Evolutionary conservation across 2,888 invertebrate genomes (phyloP).

Genomic region (Rotaria sp.): DNA sequence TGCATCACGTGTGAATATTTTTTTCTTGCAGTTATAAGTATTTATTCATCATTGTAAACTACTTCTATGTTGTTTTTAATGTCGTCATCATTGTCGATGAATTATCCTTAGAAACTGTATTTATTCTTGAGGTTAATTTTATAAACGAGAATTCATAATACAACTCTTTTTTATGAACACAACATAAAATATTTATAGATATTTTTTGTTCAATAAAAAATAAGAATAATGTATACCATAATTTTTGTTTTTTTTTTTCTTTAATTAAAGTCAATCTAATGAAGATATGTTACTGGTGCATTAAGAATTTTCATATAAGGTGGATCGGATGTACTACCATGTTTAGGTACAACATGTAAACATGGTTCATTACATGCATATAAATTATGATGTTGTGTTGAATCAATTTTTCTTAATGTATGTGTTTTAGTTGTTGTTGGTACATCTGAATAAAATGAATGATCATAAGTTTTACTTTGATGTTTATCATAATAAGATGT

Average conservation of each 20-base stretch:
- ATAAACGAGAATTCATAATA: neutral
- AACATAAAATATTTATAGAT: neutral
- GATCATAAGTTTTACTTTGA: neutral
- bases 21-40: too few relatives aligned
- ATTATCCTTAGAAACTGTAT: neutral
- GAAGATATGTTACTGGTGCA: constrained; percentile 23
- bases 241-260: neutral
- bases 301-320: constrained; percentile 21
- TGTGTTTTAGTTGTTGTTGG: neutral
- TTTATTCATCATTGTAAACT: too few relatives aligned
- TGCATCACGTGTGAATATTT: too few relatives aligned
- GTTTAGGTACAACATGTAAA: constrained; percentile 21
- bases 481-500: neutral
- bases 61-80: too few relatives aligned
- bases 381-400: constrained; percentile 22
- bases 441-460: neutral
- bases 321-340: neutral
- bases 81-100: too few relatives aligned
- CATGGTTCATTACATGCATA: constrained; percentile 23
- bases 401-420: constrained; percentile 1
- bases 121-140: neutral
- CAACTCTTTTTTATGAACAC: too few relatives aligned
- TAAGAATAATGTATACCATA: neutral
- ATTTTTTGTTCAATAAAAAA: neutral
- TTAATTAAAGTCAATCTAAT: neutral